Conservation (phyloP, 1,140 invertebrate species). For the Lepidurus packardi region DNA sequence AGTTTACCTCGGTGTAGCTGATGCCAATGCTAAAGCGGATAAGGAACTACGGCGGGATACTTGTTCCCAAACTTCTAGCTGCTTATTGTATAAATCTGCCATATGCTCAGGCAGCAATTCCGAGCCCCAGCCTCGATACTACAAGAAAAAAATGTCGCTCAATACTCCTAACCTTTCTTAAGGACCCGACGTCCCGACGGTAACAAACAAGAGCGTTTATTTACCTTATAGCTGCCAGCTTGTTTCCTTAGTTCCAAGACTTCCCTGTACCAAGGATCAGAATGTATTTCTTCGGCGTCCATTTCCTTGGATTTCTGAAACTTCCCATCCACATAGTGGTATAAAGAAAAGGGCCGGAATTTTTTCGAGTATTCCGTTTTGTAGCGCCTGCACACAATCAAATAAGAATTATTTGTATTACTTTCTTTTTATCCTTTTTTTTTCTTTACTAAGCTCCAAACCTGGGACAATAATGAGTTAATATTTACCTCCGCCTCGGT, state of each 20-base stretch:
- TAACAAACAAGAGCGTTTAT: conserved; percentile 2
- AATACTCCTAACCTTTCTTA: neutral
- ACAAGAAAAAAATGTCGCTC: conserved; percentile 39
- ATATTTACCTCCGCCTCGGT: conserved; percentile 37
- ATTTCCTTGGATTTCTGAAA: conserved; percentile 52
- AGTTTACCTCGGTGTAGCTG: conserved; percentile 65
- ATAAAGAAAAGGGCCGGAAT: conserved; percentile 73
- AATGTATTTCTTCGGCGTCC: conserved; percentile 42
- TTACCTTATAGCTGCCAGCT: conserved; percentile 83
- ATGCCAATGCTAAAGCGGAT: conserved; percentile 78
- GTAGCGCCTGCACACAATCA: conserved; percentile 39
- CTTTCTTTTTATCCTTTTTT: too few species aligned
- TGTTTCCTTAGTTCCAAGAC: conserved; percentile 82
- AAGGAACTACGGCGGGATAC: conserved; percentile 78
- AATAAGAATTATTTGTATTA: too few species aligned
- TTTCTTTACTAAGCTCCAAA: conserved; percentile 19
- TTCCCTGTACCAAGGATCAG: conserved; percentile 68
- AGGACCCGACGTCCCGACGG: too few species aligned
- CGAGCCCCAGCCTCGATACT: conserved; percentile 83
- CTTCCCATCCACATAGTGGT: conserved; percentile 68
- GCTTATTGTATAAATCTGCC: conserved; percentile 68
- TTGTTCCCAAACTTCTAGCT: conserved; percentile 79
- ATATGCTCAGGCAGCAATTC: conserved; percentile 73
- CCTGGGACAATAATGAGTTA: neutral
- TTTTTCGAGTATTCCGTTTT: conserved; percentile 73